These are phyloP conservation scores for Centruroides sculpturatus DNA, from an alignment of 1,140 invertebrate genomes.

Conservation along the genomic window DNA sequence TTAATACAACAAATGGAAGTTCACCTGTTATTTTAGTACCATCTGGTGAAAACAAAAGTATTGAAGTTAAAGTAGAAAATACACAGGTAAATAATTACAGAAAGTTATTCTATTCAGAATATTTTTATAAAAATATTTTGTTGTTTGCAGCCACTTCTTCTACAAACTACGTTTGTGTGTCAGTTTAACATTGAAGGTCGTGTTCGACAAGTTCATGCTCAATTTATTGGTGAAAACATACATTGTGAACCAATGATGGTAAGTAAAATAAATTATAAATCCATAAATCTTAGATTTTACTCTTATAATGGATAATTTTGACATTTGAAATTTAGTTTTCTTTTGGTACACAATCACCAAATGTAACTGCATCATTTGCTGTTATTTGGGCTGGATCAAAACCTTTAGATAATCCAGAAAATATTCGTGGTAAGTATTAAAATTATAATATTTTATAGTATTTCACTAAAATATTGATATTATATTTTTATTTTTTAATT, in stretches of 20 bases:
- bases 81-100: slow-evolving; percentile 31
- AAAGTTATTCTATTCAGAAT: not conserved
- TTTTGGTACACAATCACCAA: slow-evolving; percentile 40
- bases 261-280: not conserved
- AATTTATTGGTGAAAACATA: slow-evolving; percentile 77
- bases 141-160: slow-evolving; percentile 63
- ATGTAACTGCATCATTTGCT: slow-evolving; percentile 84
- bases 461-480: not conserved
- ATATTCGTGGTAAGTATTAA: slow-evolving; percentile 56
- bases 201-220: slow-evolving; percentile 78
- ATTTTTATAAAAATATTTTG: not conserved
- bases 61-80: slow-evolving; percentile 85
- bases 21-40: slow-evolving; percentile 75
- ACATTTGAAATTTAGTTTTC: slow-evolving; percentile 14
- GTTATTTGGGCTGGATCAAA: slow-evolving; percentile 92
- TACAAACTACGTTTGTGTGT: slow-evolving; percentile 82
- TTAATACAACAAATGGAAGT: slow-evolving; percentile 62
- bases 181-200: slow-evolving; percentile 93
- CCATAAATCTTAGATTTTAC: not conserved
- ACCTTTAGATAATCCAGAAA: slow-evolving; percentile 85
- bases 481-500: not conserved
- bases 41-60: slow-evolving; percentile 70
- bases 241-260: slow-evolving; percentile 68
- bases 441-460: not conserved
- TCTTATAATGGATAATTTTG: not conserved